Base-by-base conservation (phyloP, 2,797 vertebrate species). In the Sebastes nivosus region DNA sequence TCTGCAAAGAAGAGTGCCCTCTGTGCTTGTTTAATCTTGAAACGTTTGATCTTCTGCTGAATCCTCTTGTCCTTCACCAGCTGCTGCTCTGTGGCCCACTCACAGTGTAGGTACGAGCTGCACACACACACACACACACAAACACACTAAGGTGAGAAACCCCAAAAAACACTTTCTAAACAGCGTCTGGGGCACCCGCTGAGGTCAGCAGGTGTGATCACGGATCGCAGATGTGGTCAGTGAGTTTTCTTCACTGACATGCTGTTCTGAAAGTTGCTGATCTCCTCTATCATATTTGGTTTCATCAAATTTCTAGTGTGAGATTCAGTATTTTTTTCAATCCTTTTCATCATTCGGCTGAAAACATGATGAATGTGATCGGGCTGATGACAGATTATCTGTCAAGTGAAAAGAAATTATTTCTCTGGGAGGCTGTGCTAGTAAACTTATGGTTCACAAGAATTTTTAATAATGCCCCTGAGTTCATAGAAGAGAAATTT, bases 11-110 rank as follows among this genome's bases (percentile, higher is more conserved):
- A 98, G 95, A 98, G 98, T 71, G 98, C 98, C 95, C 97, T 97
- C 93, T 99, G 99, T 81, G 98, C 98, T 95, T 99, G 98, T 95
- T 99, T 98, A 83, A 98, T 94, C 95, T 99, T 99, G 94, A 99
- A 99, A 85, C 99, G 97, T 94, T 99, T 99, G 94, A 99, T 99
- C 97, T 99, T 99, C 96, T 98, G 99, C 91, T 98, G 99, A 93
- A 99, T 99, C 95, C 99, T 97, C 96, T 99, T 99, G 96, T 99
- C 99, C 93, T 98, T 99, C 93, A 94, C 96, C 94, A 99, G 97
- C 59, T 99, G 97, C 88, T 97, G 96, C 92, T 99, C 99, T 66
- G 97, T 98, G 90, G 99, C 98, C 99, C 99, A 99, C 95, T 99
- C 99, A 93, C 98, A 99, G 94, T 99, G 99, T 85, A 99, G 97